Percentiles rank a stretch among this genome's conserved stretches.
These are phyloP conservation scores for Asteroscopus sphinx DNA, from an alignment of 2,888 invertebrate species.

Conservation along the genomic window DNA sequence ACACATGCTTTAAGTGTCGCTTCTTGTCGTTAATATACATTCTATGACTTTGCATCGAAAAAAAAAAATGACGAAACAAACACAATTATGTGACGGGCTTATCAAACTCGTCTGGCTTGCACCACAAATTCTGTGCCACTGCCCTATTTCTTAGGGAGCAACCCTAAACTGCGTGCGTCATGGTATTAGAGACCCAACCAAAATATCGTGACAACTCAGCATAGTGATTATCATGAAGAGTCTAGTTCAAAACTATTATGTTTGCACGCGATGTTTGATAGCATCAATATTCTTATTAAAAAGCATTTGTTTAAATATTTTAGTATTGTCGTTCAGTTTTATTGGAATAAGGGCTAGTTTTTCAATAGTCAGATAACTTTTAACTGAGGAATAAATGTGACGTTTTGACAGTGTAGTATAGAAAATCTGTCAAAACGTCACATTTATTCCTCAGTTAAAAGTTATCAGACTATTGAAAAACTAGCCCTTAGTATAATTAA, in stretches of 20 bases:
- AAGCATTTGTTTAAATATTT: neutral
- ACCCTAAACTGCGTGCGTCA: slow-evolving; percentile 45
- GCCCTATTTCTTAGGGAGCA: slow-evolving; percentile 37
- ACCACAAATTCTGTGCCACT: slow-evolving; percentile 39
- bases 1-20: no score
- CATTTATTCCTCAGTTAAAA: no score
- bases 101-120: slow-evolving; percentile 6
- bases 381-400: no score
- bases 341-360: neutral
- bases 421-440: no score
- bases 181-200: slow-evolving; percentile 19
- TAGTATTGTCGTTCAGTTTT: slow-evolving; percentile 1
- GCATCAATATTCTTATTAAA: slow-evolving; percentile 9
- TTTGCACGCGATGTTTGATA: slow-evolving; percentile 33
- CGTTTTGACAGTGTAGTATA: no score
- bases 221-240: slow-evolving; percentile 4
- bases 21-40: no score
- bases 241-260: slow-evolving; percentile 13
- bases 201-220: slow-evolving; percentile 34
- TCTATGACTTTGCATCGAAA: no score
- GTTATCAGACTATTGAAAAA: no score
- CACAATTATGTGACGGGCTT: no score
- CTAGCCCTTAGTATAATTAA: no score
- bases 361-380: neutral
- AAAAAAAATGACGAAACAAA: no score